Evolutionary conservation across 2,797 vertebrate species (phyloP), one percentile per base, ranked within the genome.

Genomic region (Macrochelys suwanniensis): DNA sequence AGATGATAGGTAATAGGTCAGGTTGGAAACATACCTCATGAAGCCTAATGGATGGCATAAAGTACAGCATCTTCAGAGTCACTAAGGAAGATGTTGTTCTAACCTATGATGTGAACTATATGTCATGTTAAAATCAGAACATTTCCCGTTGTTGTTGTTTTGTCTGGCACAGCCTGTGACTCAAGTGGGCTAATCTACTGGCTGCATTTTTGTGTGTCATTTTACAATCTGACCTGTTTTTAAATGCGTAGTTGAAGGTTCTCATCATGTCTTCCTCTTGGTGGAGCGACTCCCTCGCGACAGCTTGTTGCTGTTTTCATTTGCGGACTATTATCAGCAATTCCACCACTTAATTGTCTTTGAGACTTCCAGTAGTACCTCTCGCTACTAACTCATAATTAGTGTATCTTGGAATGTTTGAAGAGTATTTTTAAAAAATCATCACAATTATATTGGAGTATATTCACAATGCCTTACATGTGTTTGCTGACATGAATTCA

Each of bases 1-100:
- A 94, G 76, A 88, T 76, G 53, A 77, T 80, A 91, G 82, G 54
- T 87, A 25, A 47, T 87, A 45, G 94, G 97, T 95, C 89, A 54
- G 42, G 10, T 77, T 78, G 84, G 82, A 86, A 78, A 28, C 92
- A 53, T 7, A 90, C 50, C 42, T 61, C 21, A 4, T 49, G 68
- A 90, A 45, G 6, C 49, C n/a, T 91, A 51, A 77, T 3, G 3
- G 49, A 59, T 42, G 59, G 31, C 37, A 79, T 0, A 1, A 82
- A 94, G 57, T 59, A 11, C 51, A 89, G 57, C 85, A 51, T n/a
- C 28, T 78, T 79, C 47, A 89, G 88, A 17, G 53, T n/a, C 19
- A 1, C 47, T 42, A 10, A 71, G 37, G 25, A 90, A 47, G 59
- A 11, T 74, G 7, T 80, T 95, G 11, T 16, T 88, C 25, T 81